Base-by-base conservation (phyloP, 2,888 invertebrate species). In the Bhutanitis thaidina region DNA sequence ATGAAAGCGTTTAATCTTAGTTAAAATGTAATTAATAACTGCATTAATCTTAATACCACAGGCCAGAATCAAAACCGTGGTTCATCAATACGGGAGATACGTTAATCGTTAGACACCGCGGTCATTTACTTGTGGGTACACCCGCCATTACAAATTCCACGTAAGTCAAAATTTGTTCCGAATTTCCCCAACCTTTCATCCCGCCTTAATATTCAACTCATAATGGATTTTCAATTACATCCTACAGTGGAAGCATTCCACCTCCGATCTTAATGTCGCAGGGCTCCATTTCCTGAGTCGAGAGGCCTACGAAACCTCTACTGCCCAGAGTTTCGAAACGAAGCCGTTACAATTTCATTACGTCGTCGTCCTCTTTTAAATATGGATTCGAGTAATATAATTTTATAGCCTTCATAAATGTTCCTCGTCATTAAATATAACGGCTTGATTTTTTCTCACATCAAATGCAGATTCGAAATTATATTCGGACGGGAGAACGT, bases 381-480 rank as follows among this genome's bases (percentile, higher is more conserved):
- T 48, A 27, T 35, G 29, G 29, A 15, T 16, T 12, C 15, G 7
- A 35, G 48, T 48, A 41, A 38, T 43, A 49, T 43, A 38, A 44
- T 38, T 49, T 43, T 38, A 43, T 43, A 14, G 13, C 25, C 37
- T 15, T 15, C 43, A 43, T 49, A 49, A 44, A 49, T 25, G 32
- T 20, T n/a, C 35, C 27, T 34, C 14, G 47, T 30, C 47, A 16
- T 48, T 41, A 48, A 48, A 48, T 14, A 27, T n/a, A 34, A 39
- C 20, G 39, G n/a, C n/a, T n/a, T 37, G n/a, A 41, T 15, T 41
- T 41, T 48, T 40, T 40, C 29, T 35, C 16, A n/a, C 12, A 29
- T 15, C 41, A 16, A 48, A 35, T 40, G 12, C n/a, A 32, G 36
- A 41, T 1, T 36, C 12, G 9, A 20, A 32, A 12, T 43, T 20